Evolutionary conservation across 64 coral and sea anemone species (phyloP).

Genomic region (Montipora capricornis): DNA sequence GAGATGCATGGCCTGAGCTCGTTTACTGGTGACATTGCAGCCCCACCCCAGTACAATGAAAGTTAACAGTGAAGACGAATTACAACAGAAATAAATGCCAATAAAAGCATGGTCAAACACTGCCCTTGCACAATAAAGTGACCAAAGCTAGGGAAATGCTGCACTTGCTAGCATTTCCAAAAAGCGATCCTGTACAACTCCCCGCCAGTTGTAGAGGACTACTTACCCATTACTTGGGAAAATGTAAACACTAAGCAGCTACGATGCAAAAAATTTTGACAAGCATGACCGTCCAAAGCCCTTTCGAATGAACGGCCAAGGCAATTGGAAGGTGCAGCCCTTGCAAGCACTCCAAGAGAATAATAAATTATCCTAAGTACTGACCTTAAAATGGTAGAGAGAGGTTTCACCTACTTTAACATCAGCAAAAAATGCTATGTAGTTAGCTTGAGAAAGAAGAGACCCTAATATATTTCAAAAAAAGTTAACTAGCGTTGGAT

Average conservation of each 20-base stretch:
- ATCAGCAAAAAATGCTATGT: background rate
- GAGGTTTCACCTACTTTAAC: background rate
- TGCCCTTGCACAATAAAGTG: background rate
- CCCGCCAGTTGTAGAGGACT: slow-evolving; percentile 12
- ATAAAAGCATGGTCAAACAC: background rate
- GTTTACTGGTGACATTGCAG: background rate
- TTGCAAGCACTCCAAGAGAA: background rate
- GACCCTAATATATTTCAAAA: slow-evolving; percentile 32
- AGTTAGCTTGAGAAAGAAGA: background rate
- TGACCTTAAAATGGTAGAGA: too few species aligned
- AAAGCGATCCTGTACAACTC: background rate
- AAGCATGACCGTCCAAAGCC: background rate
- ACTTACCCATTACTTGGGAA: background rate
- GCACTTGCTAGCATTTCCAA: slow-evolving; percentile 1
- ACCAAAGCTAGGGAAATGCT: background rate
- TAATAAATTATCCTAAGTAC: background rate
- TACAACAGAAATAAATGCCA: background rate
- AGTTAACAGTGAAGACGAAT: background rate
- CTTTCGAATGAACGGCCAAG: background rate
- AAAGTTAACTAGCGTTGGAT: background rate
- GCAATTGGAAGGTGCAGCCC: background rate
- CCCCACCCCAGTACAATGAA: background rate
- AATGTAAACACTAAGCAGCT: background rate
- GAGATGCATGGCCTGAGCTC: too few species aligned
- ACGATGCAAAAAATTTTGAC: background rate